These are phyloP conservation scores for Nesidiocoris tenuis DNA, from an alignment of 2,888 invertebrate species.

Conservation along the genomic window DNA sequence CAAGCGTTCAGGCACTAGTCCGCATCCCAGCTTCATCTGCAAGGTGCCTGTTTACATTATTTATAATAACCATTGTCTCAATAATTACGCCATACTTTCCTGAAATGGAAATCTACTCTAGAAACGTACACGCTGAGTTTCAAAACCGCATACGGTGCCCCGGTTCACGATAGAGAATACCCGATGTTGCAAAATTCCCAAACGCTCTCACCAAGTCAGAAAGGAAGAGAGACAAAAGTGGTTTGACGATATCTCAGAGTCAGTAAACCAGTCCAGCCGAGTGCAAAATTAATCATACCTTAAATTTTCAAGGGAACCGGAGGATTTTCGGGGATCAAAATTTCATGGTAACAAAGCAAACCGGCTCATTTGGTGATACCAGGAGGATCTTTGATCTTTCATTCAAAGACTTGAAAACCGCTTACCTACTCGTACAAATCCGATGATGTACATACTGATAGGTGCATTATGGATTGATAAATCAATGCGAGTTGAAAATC, in stretches of 20 bases:
- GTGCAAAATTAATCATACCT: not conserved
- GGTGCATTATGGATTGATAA: too few species aligned
- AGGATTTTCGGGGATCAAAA: not conserved
- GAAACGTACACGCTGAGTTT: too few species aligned
- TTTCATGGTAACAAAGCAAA: not conserved
- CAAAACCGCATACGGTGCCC: too few species aligned
- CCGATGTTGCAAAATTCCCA: too few species aligned
- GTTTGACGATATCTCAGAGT: not conserved
- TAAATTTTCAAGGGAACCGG: not conserved
- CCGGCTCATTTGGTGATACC: not conserved
- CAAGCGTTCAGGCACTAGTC: conserved; percentile 25
- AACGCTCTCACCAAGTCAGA: conserved; percentile 27
- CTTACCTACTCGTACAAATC: too few species aligned
- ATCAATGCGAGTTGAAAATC: too few species aligned
- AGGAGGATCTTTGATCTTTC: not conserved
- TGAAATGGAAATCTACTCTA: too few species aligned
- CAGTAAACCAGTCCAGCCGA: not conserved
- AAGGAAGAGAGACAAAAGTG: not conserved
- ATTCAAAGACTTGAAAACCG: not conserved
- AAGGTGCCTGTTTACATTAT: conserved; percentile 19
- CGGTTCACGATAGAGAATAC: too few species aligned
- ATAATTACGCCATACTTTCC: too few species aligned
- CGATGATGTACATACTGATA: too few species aligned
- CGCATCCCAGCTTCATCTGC: conserved; percentile 39
- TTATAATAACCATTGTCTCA: not conserved